Conservation (phyloP, 53 echinoderm and acorn worm species). For the Holothuria leucospilota region DNA sequence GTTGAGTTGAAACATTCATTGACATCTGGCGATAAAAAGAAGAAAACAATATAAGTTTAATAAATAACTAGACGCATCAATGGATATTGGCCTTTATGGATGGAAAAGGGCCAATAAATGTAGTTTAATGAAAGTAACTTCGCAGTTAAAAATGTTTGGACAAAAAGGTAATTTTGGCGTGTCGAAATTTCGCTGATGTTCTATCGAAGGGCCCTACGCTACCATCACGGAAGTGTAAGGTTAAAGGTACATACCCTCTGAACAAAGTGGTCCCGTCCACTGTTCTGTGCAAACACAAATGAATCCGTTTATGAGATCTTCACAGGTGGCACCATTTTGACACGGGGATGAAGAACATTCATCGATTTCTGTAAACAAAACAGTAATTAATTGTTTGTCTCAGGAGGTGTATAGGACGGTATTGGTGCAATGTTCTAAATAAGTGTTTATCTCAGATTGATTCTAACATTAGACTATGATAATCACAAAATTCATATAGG, state of each 20-base stretch:
- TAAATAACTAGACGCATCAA: background rate
- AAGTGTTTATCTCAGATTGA: background rate
- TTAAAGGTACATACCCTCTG: constrained; percentile 7
- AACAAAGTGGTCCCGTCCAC: constrained; percentile 43
- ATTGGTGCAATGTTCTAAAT: no score
- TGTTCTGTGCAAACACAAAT: constrained; percentile 25
- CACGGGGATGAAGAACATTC: constrained; percentile 55
- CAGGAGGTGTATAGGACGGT: no score
- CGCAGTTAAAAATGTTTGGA: no score
- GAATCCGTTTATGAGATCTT: constrained; percentile 24
- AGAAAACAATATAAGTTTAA: background rate
- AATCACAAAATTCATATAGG: no score
- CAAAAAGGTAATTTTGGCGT: no score
- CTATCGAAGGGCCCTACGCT: no score
- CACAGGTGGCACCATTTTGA: constrained; percentile 47
- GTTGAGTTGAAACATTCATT: constrained; percentile 40
- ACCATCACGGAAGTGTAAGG: no score
- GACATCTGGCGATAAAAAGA: constrained; percentile 32
- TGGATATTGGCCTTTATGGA: background rate
- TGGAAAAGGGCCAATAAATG: no score
- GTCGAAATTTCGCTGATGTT: no score
- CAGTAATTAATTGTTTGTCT: no score
- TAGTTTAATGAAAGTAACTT: no score
- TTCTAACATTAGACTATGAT: no score
- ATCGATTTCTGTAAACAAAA: constrained; percentile 45